Conservation (phyloP, 2,797 vertebrate species). For the Pangasius sanitwongsei region DNA sequence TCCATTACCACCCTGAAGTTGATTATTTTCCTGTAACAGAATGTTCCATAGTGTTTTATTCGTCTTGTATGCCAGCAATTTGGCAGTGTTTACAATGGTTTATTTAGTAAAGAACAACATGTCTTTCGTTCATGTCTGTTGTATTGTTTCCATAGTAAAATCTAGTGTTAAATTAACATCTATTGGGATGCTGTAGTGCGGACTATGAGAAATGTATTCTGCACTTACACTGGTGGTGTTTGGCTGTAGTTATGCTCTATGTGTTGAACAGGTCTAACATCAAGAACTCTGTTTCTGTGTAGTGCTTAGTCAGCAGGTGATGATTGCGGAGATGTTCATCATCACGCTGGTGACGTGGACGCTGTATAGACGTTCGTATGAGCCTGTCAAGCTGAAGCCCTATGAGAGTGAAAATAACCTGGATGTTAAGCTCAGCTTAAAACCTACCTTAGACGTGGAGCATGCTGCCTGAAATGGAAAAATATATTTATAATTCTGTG, state of each 20-base stretch:
- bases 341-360: slow-evolving; percentile 77
- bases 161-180: not conserved
- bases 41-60: not conserved
- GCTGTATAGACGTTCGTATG: slow-evolving; percentile 78
- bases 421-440: slow-evolving; percentile 51
- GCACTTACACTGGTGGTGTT: not conserved
- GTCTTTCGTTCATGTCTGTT: not conserved
- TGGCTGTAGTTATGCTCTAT: not conserved
- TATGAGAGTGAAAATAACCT: slow-evolving; percentile 60
- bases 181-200: not conserved
- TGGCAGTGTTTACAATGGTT: too few relatives aligned
- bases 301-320: slow-evolving; percentile 86
- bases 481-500: slow-evolving; percentile 15
- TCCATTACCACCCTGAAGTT: not conserved
- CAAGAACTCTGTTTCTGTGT: slow-evolving; percentile 36
- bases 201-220: not conserved
- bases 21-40: not conserved
- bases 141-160: not conserved
- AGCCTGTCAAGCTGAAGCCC: slow-evolving; percentile 61
- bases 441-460: slow-evolving; percentile 51
- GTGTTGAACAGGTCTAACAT: not conserved
- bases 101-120: not conserved
- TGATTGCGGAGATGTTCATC: slow-evolving; percentile 89
- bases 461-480: slow-evolving; percentile 37
- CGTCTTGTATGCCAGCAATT: not conserved